Conservation (phyloP, 2,888 invertebrate genomes). For the Eudiplozoon nipponicum region DNA sequence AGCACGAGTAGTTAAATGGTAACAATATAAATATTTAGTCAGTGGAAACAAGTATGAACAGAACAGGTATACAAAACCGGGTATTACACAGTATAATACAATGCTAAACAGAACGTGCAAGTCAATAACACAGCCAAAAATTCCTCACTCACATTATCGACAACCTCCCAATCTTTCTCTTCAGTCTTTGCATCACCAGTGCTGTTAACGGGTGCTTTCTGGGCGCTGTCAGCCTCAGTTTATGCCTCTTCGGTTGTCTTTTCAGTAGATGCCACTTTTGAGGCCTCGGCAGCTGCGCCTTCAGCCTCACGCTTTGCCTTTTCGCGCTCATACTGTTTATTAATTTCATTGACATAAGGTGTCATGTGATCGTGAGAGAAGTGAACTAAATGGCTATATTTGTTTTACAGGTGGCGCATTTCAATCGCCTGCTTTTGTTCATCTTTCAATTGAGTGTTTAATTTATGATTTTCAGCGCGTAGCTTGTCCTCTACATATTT, state of each 20-base stretch:
- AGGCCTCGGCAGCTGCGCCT: not conserved
- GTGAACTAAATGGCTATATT: not conserved
- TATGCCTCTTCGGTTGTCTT: not conserved
- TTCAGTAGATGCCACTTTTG: not conserved
- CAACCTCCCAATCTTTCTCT: too few relatives aligned
- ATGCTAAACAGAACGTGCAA: too few relatives aligned
- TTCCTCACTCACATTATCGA: too few relatives aligned
- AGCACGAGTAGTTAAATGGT: too few relatives aligned
- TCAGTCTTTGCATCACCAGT: too few relatives aligned
- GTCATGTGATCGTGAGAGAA: not conserved
- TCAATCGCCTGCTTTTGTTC: not conserved
- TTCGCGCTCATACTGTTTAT: constrained; percentile 1
- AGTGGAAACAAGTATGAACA: too few relatives aligned
- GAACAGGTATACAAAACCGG: too few relatives aligned
- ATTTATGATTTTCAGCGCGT: not conserved
- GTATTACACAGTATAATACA: too few relatives aligned
- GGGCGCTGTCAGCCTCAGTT: not conserved
- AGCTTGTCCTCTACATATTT: not conserved
- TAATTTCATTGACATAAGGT: not conserved
- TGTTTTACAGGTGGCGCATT: not conserved
- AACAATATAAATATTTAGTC: too few relatives aligned
- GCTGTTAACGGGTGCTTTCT: too few relatives aligned
- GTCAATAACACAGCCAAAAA: too few relatives aligned
- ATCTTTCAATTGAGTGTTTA: not conserved
- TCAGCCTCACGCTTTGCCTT: constrained; percentile 1